Evolutionary conservation across 2,113 vertebrate species (phyloP).

Genomic region (Dromiciops gliroides): DNA sequence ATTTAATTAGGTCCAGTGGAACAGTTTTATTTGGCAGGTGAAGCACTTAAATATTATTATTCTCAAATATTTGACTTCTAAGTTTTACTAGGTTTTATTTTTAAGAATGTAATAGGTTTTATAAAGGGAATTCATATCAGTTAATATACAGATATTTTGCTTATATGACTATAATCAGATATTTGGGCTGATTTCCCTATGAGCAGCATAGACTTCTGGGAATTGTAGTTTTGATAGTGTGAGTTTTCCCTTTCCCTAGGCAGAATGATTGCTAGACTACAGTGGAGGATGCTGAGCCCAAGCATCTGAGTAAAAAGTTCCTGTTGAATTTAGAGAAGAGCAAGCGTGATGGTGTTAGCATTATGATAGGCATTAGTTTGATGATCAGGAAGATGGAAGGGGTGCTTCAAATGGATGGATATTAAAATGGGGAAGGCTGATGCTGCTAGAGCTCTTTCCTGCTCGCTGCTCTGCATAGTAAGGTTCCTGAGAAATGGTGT

Average conservation of each 20-base stretch:
- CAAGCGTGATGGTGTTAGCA: neutral
- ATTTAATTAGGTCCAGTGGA: conserved; percentile 60
- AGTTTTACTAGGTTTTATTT: neutral
- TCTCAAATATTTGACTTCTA: conserved; percentile 18
- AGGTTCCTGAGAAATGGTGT: neutral
- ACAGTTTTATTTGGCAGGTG: conserved; percentile 58
- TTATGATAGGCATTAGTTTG: neutral
- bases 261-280: neutral
- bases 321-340: neutral
- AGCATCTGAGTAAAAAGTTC: neutral
- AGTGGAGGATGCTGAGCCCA: neutral
- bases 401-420: neutral
- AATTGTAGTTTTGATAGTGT: neutral
- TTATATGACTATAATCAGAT: neutral
- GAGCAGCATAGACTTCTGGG: neutral
- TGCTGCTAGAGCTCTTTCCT: neutral
- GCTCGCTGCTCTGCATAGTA: neutral
- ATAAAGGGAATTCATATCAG: conserved; percentile 31
- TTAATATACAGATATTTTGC: conserved; percentile 15
- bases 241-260: neutral
- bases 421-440: neutral
- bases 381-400: neutral
- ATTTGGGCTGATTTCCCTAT: conserved; percentile 13
- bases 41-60: conserved; percentile 52
- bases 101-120: neutral